phyloP scores from a whole-genome alignment of 2,797 vertebrate genomes.

The Eulemur mongoz region DNA sequence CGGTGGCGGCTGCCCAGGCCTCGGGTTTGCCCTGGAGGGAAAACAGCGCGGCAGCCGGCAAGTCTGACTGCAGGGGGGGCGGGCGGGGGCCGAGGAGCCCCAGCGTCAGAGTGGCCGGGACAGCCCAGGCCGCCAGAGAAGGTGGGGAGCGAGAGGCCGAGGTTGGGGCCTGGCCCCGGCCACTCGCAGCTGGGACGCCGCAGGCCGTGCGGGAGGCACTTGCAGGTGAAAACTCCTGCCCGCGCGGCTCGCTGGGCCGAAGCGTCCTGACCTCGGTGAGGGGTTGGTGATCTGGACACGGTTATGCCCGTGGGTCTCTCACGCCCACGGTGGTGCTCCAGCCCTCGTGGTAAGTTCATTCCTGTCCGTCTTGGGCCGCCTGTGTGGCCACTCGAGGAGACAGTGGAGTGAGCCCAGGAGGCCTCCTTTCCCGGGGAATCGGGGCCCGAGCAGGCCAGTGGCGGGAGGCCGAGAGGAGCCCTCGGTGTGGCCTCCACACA shows the following conservation, averaged over 20 bases:
- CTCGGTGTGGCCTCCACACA: rapidly evolving
- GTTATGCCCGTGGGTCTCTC: rapidly evolving
- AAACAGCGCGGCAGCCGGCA: too few species aligned
- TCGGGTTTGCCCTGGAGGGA: not conserved
- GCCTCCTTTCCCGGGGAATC: too few species aligned
- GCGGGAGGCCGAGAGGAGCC: not conserved
- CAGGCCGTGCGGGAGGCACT: rapidly evolving
- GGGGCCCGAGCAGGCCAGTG: not conserved
- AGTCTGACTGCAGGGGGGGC: not conserved
- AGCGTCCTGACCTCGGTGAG: not conserved
- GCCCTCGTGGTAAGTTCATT: rapidly evolving
- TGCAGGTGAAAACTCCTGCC: not conserved
- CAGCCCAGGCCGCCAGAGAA: not conserved
- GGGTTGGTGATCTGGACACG: rapidly evolving
- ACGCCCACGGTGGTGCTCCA: not conserved
- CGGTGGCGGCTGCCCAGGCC: not conserved
- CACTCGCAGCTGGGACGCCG: rapidly evolving
- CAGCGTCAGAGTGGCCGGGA: too few species aligned
- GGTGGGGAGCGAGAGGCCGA: not conserved
- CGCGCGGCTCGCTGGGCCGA: too few species aligned
- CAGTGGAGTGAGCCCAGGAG: rapidly evolving
- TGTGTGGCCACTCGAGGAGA: not conserved
- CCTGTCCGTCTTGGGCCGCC: not conserved
- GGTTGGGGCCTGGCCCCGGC: not conserved
- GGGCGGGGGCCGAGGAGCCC: too few species aligned